Evolutionary conservation across 2,113 vertebrate species (phyloP).

Genomic region (Festucalex cinctus): DNA sequence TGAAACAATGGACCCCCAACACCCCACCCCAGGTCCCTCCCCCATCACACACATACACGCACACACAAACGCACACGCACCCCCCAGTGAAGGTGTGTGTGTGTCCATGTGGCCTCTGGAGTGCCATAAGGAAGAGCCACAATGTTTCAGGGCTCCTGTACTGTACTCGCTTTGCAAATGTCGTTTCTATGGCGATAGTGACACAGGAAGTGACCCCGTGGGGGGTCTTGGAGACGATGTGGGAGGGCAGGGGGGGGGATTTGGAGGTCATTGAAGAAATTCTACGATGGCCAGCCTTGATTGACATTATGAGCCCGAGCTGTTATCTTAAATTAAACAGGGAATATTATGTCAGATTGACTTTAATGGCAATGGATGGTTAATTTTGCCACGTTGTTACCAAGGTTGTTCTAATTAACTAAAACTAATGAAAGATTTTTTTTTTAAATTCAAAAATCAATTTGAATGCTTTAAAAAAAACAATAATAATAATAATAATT

Average conservation of each 20-base stretch:
- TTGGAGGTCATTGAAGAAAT: constrained; percentile 25
- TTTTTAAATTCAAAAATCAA: no score
- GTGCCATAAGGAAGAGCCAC: constrained; percentile 63
- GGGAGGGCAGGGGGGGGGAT: not conserved
- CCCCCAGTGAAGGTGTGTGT: constrained; percentile 34
- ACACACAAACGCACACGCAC: constrained; percentile 27
- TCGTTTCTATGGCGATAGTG: constrained; percentile 44
- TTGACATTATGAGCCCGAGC: constrained; percentile 46
- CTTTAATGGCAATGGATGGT: not conserved
- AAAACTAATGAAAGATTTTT: no score
- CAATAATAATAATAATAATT: no score
- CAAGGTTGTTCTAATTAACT: no score
- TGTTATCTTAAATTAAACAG: constrained; percentile 44
- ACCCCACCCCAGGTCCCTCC: constrained; percentile 39
- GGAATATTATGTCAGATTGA: constrained; percentile 31
- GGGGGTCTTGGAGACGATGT: not conserved
- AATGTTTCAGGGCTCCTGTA: constrained; percentile 44
- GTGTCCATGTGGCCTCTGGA: constrained; percentile 52
- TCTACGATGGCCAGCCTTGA: constrained; percentile 47
- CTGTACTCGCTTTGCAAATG: constrained; percentile 41
- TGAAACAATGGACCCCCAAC: constrained; percentile 71
- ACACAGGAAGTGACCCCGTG: constrained; percentile 65
- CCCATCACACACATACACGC: constrained; percentile 18
- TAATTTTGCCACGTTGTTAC: no score
- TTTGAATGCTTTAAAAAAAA: no score